Evolutionary conservation across 2,797 vertebrate genomes (phyloP).

Genomic region (Enteromius paludinosus): DNA sequence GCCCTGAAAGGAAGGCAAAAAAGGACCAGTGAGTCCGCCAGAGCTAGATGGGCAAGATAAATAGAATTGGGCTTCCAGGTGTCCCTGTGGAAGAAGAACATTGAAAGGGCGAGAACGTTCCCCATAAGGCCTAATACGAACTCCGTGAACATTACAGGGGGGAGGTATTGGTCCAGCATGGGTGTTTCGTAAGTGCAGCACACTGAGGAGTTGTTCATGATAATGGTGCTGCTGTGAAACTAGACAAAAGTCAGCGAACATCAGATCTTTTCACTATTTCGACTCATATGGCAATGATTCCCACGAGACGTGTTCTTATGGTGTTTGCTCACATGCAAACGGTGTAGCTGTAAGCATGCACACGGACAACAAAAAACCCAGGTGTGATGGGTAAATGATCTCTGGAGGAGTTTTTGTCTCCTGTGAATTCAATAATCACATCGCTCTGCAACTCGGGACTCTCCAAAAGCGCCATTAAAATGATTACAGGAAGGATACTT

Average conservation of each 20-base stretch:
- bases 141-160: constrained; percentile 77
- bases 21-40: constrained; percentile 79
- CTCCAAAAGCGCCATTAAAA: constrained; percentile 46
- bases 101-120: constrained; percentile 77
- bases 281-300: constrained; percentile 2
- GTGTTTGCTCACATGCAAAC: constrained; percentile 66
- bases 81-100: constrained; percentile 79
- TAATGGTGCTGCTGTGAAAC: constrained; percentile 5
- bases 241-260: constrained; percentile 12
- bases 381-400: constrained; percentile 51
- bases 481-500: constrained; percentile 20
- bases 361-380: constrained; percentile 50
- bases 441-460: constrained; percentile 13
- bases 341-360: constrained; percentile 24
- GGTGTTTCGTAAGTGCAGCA: constrained; percentile 78
- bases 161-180: constrained; percentile 70
- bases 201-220: constrained; percentile 67
- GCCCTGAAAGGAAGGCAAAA: constrained; percentile 82
- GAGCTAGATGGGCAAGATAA: constrained; percentile 80
- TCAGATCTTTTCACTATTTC: constrained; percentile 22
- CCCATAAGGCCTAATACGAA: constrained; percentile 80
- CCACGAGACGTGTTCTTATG: constrained; percentile 1
- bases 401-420: constrained; percentile 28
- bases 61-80: constrained; percentile 79
- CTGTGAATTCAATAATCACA: constrained; percentile 28